These are phyloP conservation scores for Sminthurides bifidus DNA, from an alignment of 1,140 invertebrate genomes.

Conservation along the genomic window DNA sequence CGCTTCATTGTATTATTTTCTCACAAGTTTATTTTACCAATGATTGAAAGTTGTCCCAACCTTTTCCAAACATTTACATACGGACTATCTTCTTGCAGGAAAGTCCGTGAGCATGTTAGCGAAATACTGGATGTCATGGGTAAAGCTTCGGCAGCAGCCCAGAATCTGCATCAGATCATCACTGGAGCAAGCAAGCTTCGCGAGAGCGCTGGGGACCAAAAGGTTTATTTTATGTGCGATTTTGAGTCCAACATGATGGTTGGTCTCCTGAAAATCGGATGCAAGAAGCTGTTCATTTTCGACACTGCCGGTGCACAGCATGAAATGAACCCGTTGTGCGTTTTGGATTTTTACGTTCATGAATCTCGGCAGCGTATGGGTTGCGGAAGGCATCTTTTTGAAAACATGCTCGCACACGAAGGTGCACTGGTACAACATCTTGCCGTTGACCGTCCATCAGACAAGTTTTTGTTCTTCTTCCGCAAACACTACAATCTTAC, in stretches of 20 bases:
- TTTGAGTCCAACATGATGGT: slow-evolving; percentile 41
- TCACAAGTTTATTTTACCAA: neutral
- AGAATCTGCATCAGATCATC: slow-evolving; percentile 24
- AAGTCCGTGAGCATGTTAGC: slow-evolving; percentile 14
- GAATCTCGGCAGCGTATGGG: slow-evolving; percentile 57
- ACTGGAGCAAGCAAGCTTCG: slow-evolving; percentile 25
- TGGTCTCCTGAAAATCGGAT: slow-evolving; percentile 70
- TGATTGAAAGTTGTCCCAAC: neutral
- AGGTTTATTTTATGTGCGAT: slow-evolving; percentile 27
- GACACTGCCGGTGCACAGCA: slow-evolving; percentile 54
- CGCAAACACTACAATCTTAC: slow-evolving; percentile 65
- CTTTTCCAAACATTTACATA: neutral
- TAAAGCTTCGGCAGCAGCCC: slow-evolving; percentile 24
- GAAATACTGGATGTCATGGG: slow-evolving; percentile 30
- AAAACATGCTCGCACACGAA: slow-evolving; percentile 58
- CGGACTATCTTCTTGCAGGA: slow-evolving; percentile 12
- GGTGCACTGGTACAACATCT: slow-evolving; percentile 55
- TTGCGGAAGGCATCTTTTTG: slow-evolving; percentile 60
- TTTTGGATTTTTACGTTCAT: slow-evolving; percentile 79
- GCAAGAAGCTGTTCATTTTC: slow-evolving; percentile 71
- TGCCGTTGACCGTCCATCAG: slow-evolving; percentile 79
- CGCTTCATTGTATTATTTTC: no score
- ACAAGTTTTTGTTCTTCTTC: slow-evolving; percentile 72
- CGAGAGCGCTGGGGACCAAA: slow-evolving; percentile 16
- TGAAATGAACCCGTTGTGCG: slow-evolving; percentile 60